phyloP scores from a whole-genome alignment of 2,797 vertebrate species.

The Hoplostethus atlanticus region DNA sequence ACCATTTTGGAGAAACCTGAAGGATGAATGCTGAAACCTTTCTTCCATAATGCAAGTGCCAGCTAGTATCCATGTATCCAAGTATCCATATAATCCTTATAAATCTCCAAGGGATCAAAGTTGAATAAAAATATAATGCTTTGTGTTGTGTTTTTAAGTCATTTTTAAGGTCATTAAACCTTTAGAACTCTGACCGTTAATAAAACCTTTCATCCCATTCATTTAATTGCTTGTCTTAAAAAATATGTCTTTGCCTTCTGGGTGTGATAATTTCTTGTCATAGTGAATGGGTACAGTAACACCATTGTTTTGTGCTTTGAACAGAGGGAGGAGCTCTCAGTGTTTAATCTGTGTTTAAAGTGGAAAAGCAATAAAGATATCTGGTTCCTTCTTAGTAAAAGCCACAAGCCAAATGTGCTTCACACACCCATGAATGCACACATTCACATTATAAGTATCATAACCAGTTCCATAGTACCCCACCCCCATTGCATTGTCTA shows the following conservation, averaged over 20 bases:
- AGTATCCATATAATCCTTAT: too few species aligned
- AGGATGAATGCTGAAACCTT: background rate
- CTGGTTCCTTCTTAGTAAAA: constrained; percentile 51
- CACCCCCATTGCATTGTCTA: constrained; percentile 2
- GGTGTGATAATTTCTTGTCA: constrained; percentile 7
- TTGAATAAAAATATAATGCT: too few species aligned
- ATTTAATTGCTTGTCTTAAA: background rate
- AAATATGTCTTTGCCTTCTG: constrained; percentile 13
- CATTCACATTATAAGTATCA: background rate
- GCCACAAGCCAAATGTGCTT: constrained; percentile 8
- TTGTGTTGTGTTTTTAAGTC: background rate
- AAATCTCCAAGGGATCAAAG: too few species aligned
- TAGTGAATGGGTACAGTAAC: constrained; percentile 17
- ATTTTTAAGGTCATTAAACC: background rate
- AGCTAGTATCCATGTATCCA: too few species aligned
- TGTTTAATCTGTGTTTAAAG: constrained; percentile 50
- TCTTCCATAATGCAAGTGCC: too few species aligned
- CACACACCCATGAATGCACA: background rate
- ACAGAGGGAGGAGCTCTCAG: constrained; percentile 25
- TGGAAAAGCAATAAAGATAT: constrained; percentile 58
- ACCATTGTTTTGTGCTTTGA: constrained; percentile 36
- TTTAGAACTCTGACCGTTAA: background rate
- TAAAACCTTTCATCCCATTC: background rate
- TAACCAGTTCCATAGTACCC: constrained; percentile 30
- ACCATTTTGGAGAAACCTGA: background rate